Conservation (phyloP, 2,113 vertebrate species). For the Phalacrocorax carbo region DNA sequence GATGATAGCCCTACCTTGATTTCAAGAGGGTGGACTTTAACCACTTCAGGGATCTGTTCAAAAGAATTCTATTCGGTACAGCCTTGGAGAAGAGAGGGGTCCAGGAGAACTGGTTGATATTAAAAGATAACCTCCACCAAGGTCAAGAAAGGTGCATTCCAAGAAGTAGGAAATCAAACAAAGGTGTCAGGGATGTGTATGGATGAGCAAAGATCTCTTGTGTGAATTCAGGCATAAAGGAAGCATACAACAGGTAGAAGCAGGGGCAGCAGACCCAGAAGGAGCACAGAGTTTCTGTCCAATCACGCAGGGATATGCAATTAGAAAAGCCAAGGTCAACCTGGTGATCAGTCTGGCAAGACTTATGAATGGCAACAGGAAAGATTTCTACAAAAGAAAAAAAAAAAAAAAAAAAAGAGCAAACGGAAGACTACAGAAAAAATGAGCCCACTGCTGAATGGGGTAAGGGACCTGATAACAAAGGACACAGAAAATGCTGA, state of each 20-base stretch:
- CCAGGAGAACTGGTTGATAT: not conserved
- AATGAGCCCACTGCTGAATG: not conserved
- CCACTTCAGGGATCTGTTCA: not conserved
- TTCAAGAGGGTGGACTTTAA: not conserved
- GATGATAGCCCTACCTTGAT: not conserved
- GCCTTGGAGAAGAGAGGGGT: not conserved
- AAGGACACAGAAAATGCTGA: not conserved
- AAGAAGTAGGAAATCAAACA: not conserved
- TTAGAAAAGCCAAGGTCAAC: not conserved
- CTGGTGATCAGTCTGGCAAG: not conserved
- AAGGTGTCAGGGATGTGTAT: not conserved
- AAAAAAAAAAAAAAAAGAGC: not conserved
- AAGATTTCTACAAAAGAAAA: not conserved
- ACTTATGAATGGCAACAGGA: not conserved
- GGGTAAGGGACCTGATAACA: not conserved
- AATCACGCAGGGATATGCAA: not conserved
- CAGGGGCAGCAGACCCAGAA: not conserved
- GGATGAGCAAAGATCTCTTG: not conserved
- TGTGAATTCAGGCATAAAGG: not conserved
- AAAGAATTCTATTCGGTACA: not conserved
- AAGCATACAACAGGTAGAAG: not conserved
- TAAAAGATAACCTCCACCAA: not conserved
- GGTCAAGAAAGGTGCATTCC: not conserved
- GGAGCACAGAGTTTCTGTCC: not conserved
- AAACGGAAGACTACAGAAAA: not conserved